Base-by-base conservation (phyloP, 2,797 vertebrate species). In the Luscinia megarhynchos region DNA sequence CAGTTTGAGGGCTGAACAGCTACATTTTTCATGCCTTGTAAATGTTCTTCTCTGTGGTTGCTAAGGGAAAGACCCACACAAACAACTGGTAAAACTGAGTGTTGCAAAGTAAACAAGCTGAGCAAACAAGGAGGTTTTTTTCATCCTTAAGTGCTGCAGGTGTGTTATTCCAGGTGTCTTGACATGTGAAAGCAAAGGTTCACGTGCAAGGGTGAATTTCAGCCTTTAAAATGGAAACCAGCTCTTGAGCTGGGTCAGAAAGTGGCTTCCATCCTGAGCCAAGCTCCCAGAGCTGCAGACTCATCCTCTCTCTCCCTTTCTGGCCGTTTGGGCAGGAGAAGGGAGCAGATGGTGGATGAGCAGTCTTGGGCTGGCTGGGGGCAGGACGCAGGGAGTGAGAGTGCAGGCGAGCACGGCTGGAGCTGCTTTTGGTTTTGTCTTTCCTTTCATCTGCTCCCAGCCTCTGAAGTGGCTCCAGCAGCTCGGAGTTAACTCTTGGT, bases 1-100 rank as follows among this genome's bases (percentile, higher is more conserved):
- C 80, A 10, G 64, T 48, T 63, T 40, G 63, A 74, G 0, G 45
- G 67, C 77, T 82, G 58, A n/a, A 23, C 89, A 66, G 83, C 76
- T 58, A 59, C 85, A 50, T 94, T 94, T 95, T 93, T 95, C 70
- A 20, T 81, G 92, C 86, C 95, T 95, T 45, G 8, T 93, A 83
- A 94, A 89, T 68, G 92, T 87, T 92, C 72, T 72, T 93, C 57
- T 92, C 88, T 41, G 20, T 46, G 54, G 95, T 96, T 95, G 95
- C 95, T 90, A 95, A 15, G 95, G 86, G 84, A 94, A 96, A 87
- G 95, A 90, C 92, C 86, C 94, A 95, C 81, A 95, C 93, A 95
- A 97, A 97, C 94, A 96, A 68, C 87, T 34, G 80, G 87, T 77
- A 87, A 91, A 83, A 89, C 67, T n/a, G 87, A 84, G 84, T 70